Conservation (phyloP, 2,113 vertebrate species). For the Diadophis punctatus region DNA sequence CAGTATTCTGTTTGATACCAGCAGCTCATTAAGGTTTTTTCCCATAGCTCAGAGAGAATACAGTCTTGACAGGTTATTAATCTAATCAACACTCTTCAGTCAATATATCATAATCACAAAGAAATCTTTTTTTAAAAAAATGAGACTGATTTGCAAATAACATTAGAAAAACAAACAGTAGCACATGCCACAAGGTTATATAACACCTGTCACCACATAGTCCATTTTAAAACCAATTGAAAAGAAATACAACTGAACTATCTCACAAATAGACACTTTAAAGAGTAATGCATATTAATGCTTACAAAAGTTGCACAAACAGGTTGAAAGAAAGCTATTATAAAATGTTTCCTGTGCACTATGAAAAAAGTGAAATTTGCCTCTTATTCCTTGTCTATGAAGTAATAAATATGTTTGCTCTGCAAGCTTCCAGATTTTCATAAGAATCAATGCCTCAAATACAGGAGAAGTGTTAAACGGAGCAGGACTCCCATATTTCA, state of each 20-base stretch:
- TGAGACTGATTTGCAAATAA: slow-evolving; percentile 2
- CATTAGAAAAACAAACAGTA: neutral
- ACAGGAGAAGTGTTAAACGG: neutral
- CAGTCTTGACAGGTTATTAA: slow-evolving; percentile 24
- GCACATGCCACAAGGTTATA: slow-evolving; percentile 19
- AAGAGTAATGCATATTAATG: neutral
- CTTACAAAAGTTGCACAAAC: neutral
- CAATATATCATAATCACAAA: neutral
- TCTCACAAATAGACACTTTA: neutral
- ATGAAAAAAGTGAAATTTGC: neutral
- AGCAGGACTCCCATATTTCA: neutral
- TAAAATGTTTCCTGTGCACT: neutral
- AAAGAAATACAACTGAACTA: neutral
- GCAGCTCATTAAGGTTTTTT: slow-evolving; percentile 7
- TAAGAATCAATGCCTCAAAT: neutral
- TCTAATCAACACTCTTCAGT: slow-evolving; percentile 2
- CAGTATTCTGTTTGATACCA: slow-evolving; percentile 9
- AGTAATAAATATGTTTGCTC: neutral
- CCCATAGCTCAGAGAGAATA: neutral
- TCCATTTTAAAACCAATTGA: slow-evolving; percentile 21
- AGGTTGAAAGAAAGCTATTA: neutral
- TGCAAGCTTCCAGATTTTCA: slow-evolving; percentile 12
- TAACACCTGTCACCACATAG: neutral
- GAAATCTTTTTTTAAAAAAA: neutral
- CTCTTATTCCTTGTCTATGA: neutral